phyloP scores from a whole-genome alignment of 1,140 invertebrate genomes.

The Batillaria attramentaria region DNA sequence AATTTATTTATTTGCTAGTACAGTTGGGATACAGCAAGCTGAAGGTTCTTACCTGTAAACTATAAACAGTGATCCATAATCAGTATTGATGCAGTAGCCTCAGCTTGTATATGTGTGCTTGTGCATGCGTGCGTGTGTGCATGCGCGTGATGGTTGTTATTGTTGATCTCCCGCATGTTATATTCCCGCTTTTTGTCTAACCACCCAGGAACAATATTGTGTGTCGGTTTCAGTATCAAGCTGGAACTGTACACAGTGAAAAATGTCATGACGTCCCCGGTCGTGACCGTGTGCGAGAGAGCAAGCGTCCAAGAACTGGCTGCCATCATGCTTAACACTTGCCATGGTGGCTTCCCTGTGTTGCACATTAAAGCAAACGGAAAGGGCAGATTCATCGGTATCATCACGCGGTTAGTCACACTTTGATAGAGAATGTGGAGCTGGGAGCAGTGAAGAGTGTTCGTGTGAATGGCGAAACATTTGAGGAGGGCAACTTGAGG shows the following conservation, averaged over 20 bases:
- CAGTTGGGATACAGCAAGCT: too few species aligned
- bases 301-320: constrained; percentile 64
- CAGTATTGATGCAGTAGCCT: neutral
- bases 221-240: constrained; percentile 66
- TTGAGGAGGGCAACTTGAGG: too few species aligned
- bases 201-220: neutral
- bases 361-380: constrained; percentile 55
- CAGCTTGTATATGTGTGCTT: neutral
- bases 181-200: too few species aligned
- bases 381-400: constrained; percentile 62
- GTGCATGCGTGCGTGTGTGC: neutral
- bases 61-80: too few species aligned
- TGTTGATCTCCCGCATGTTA: too few species aligned
- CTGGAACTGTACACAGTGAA: constrained; percentile 69
- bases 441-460: too few species aligned
- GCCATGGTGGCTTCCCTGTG: constrained; percentile 72
- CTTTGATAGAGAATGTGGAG: too few species aligned
- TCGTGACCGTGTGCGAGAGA: constrained; percentile 58
- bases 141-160: neutral
- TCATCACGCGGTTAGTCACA: constrained; percentile 70
- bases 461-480: too few species aligned
- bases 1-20: too few species aligned
- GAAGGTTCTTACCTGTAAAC: too few species aligned
- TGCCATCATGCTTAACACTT: constrained; percentile 64
- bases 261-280: constrained; percentile 70